Evolutionary conservation across 2,113 vertebrate genomes (phyloP).

Genomic region (Sceloporus tristichus): DNA sequence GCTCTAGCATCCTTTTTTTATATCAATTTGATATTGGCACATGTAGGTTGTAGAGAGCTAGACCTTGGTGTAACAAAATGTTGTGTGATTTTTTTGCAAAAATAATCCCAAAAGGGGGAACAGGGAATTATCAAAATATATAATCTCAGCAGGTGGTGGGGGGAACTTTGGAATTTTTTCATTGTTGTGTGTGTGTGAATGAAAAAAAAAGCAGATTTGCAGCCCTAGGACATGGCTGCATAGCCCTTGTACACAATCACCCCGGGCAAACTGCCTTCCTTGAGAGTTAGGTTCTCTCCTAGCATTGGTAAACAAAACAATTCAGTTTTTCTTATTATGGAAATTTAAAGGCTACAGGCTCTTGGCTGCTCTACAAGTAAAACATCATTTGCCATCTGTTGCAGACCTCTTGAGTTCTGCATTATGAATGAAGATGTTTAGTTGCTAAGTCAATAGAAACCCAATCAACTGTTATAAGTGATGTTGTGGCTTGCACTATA

Average conservation of each 20-base stretch:
- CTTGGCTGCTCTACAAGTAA: background rate
- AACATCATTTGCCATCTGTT: constrained; percentile 2
- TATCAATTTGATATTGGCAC: too few relatives aligned
- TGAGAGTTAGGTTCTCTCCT: background rate
- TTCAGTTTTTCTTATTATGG: background rate
- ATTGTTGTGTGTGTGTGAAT: too few relatives aligned
- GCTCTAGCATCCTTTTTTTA: too few relatives aligned
- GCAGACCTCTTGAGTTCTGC: background rate
- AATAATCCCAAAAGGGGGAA: too few relatives aligned
- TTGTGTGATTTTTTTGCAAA: too few relatives aligned
- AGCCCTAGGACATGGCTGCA: background rate
- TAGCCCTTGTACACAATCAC: background rate
- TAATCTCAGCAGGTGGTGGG: too few relatives aligned
- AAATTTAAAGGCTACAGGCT: background rate
- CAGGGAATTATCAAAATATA: too few relatives aligned
- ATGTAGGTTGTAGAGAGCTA: too few relatives aligned
- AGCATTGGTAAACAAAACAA: background rate
- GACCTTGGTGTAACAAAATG: too few relatives aligned
- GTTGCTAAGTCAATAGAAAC: background rate
- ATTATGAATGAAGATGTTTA: background rate
- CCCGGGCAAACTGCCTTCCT: background rate
- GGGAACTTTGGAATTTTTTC: too few relatives aligned
- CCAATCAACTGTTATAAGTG: background rate
- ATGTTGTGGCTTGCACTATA: background rate
- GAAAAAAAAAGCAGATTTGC: too few relatives aligned